A percentile compares a stretch with the other conserved stretches of the same genome.
Conservation (phyloP, 2,113 vertebrate genomes). For the Opisthocomus hoazin region DNA sequence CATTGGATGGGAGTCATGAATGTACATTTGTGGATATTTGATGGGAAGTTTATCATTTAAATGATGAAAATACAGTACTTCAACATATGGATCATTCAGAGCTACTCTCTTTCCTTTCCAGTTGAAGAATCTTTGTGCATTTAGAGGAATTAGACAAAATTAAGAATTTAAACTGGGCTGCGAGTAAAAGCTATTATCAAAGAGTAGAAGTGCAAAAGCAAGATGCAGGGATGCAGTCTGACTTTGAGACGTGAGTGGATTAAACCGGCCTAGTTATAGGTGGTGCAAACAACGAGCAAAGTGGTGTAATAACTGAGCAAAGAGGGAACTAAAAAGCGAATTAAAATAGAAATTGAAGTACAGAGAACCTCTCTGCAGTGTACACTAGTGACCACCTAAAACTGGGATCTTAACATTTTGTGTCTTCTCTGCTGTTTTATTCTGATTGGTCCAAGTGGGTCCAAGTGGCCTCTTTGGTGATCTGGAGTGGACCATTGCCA, state of each 20-base stretch:
- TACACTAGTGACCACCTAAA: not conserved
- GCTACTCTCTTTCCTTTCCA: slow-evolving; percentile 42
- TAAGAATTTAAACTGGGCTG: slow-evolving; percentile 42
- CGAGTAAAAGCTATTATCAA: slow-evolving; percentile 1
- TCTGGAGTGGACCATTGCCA: not conserved
- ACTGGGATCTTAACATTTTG: not conserved
- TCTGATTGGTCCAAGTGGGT: not conserved
- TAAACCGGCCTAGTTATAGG: not conserved
- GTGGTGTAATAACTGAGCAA: not conserved
- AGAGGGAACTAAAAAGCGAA: not conserved
- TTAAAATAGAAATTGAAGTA: not conserved
- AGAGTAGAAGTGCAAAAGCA: not conserved
- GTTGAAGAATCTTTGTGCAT: slow-evolving; percentile 42
- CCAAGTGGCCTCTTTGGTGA: not conserved
- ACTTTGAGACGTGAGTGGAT: not conserved
- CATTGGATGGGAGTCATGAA: slow-evolving; percentile 55
- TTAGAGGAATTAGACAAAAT: slow-evolving; percentile 53
- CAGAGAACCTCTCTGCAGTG: not conserved
- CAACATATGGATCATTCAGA: slow-evolving; percentile 62
- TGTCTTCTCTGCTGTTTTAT: not conserved
- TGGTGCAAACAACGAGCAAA: not conserved
- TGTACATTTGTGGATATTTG: slow-evolving; percentile 56
- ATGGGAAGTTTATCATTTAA: slow-evolving; percentile 57
- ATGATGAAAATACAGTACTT: slow-evolving; percentile 51
- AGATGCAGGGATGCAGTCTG: not conserved